Evolutionary conservation across 2,113 vertebrate genomes (phyloP).

Genomic region (Anhinga rufa): DNA sequence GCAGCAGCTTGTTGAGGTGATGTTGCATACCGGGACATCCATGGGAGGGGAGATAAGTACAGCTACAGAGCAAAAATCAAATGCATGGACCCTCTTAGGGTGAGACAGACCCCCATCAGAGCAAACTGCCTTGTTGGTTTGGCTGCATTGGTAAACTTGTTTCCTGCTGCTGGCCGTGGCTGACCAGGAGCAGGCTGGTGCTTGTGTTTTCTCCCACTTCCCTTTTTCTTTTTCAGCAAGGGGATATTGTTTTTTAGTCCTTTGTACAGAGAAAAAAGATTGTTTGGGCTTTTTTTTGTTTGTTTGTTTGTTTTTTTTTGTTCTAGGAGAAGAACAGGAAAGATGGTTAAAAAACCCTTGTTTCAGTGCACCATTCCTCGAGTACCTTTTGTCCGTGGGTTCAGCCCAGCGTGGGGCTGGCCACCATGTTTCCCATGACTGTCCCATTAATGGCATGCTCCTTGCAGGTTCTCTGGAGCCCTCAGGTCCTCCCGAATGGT

Average conservation of each 20-base stretch:
- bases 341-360: background rate
- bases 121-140: background rate
- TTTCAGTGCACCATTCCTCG: background rate
- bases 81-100: accelerated
- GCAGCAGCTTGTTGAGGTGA: background rate
- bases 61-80: background rate
- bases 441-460: accelerated
- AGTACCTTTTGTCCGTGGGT: background rate
- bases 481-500: slow-evolving; percentile 73
- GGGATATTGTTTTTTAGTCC: background rate
- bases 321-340: background rate
- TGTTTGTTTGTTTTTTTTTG: too few species aligned
- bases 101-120: background rate
- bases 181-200: background rate
- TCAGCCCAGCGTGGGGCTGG: background rate
- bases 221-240: background rate
- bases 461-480: slow-evolving; percentile 85
- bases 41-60: background rate
- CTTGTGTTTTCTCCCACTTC: background rate
- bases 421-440: background rate
- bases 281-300: background rate
- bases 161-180: background rate
- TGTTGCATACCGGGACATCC: background rate
- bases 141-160: background rate
- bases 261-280: background rate